A percentile compares a stretch with the other conserved stretches of the same genome.
Evolutionary conservation across 2,888 invertebrate genomes (phyloP).

Genomic region (Thalpophila matura): DNA sequence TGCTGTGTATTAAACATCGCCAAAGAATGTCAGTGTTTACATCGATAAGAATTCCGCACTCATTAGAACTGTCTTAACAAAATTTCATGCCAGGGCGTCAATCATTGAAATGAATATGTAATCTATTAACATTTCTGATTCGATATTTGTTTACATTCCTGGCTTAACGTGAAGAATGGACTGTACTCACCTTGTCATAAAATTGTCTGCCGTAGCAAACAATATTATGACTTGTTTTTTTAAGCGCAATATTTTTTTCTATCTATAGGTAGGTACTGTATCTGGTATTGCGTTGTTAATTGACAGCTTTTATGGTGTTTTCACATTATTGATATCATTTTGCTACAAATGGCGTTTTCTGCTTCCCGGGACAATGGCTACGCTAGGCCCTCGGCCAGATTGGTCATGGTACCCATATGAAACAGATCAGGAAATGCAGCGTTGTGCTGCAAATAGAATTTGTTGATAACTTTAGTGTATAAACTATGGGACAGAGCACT

Average conservation of each 20-base stretch:
- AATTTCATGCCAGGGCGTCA: conserved; percentile 9
- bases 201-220: conserved; percentile 2
- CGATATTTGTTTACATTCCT: conserved; percentile 15
- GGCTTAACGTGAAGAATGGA: background rate
- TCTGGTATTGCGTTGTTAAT: background rate
- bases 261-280: background rate
- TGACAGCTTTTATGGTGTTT: conserved; percentile 17
- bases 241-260: background rate
- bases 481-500: no score
- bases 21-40: conserved; percentile 32
- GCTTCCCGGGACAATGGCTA: conserved; percentile 25
- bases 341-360: conserved; percentile 29
- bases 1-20: conserved; percentile 8
- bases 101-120: conserved; percentile 29
- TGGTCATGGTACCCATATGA: background rate
- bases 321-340: conserved; percentile 10
- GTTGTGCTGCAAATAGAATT: background rate
- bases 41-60: conserved; percentile 12
- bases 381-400: conserved; percentile 2
- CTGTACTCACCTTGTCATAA: background rate
- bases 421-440: conserved; percentile 1
- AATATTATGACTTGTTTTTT: background rate
- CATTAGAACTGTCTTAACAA: conserved; percentile 19
- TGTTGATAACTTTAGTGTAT: conserved; percentile 1
- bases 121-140: conserved; percentile 7